These are phyloP conservation scores for Pelochelys cantorii DNA, from an alignment of 2,797 vertebrate genomes.

Conservation along the genomic window DNA sequence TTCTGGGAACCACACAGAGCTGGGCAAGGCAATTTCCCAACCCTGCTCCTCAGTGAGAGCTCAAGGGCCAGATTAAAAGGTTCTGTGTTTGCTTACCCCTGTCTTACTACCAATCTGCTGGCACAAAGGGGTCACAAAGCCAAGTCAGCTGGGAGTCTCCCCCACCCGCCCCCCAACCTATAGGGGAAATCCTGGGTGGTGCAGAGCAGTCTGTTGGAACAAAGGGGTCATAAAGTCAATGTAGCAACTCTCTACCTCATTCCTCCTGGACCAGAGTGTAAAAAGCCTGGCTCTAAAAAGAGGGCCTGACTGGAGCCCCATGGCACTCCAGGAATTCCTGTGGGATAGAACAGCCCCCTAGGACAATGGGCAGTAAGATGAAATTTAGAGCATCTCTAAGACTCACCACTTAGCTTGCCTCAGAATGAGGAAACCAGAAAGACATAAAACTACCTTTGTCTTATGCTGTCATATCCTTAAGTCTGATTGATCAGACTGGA, in stretches of 20 bases:
- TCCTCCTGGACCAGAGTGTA: rapidly evolving
- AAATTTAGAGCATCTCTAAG: neutral
- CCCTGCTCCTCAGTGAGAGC: too few species aligned
- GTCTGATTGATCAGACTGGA: neutral
- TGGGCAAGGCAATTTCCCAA: too few species aligned
- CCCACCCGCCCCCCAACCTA: too few species aligned
- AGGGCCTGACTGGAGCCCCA: neutral
- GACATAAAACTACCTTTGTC: neutral
- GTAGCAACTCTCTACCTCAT: neutral
- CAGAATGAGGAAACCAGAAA: neutral
- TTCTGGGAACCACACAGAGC: too few species aligned
- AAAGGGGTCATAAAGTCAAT: neutral
- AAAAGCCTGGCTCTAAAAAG: neutral
- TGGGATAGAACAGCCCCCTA: neutral
- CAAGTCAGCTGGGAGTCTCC: neutral
- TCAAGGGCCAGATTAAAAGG: too few species aligned
- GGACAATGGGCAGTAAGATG: neutral
- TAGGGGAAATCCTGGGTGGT: neutral
- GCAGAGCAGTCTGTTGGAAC: neutral
- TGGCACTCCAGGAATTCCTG: neutral
- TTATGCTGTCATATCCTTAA: neutral
- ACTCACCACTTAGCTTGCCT: neutral
- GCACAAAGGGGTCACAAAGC: neutral
- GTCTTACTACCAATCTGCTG: neutral
- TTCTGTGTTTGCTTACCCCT: neutral